phyloP scores from a whole-genome alignment of 2,113 vertebrate genomes.

The Tachysurus vachellii region DNA sequence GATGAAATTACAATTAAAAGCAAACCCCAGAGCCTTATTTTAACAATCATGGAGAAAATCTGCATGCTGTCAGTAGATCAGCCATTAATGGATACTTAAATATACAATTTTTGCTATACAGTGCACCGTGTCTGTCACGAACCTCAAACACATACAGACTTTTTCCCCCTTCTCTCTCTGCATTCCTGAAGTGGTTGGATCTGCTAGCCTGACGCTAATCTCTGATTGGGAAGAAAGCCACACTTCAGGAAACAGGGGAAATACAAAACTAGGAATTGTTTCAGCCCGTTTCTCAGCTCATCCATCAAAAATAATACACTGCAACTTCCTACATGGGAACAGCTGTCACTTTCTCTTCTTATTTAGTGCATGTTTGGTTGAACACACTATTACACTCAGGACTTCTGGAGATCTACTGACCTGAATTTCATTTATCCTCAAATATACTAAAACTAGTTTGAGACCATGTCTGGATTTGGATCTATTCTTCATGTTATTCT shows the following conservation, averaged over 20 bases:
- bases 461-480: too few relatives aligned
- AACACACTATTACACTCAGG: background rate
- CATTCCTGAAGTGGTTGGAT: background rate
- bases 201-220: background rate
- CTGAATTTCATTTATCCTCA: background rate
- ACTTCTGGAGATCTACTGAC: background rate
- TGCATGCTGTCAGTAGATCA: background rate
- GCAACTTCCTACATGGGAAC: background rate
- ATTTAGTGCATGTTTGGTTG: background rate
- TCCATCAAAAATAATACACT: conserved; percentile 20
- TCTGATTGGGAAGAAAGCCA: conserved; percentile 26
- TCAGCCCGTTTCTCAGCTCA: conserved; percentile 17
- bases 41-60: background rate
- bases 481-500: background rate
- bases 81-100: background rate
- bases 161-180: too few relatives aligned
- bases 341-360: conserved; percentile 3
- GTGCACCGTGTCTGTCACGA: background rate
- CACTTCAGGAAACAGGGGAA: conserved; percentile 25
- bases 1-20: background rate
- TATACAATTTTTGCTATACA: background rate
- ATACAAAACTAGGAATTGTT: conserved; percentile 19
- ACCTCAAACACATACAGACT: background rate
- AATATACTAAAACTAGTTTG: background rate
- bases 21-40: background rate